Base-by-base conservation (phyloP, 2,113 vertebrate species). In the Azemiops feae region DNA sequence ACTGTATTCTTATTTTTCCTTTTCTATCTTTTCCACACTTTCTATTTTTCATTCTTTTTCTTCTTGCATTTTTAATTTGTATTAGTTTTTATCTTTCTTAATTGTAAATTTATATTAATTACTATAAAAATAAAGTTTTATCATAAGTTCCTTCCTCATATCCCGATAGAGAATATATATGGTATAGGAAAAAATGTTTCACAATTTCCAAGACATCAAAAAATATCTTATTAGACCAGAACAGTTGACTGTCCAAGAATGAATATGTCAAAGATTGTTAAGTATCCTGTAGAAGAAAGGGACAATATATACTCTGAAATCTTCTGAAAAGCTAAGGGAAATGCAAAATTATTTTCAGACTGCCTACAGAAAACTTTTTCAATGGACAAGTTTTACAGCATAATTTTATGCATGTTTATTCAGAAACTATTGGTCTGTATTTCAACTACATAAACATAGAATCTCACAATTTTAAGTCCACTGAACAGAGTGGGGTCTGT, bases 241-340 rank as follows among this genome's bases (percentile, higher is more conserved):
- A 34, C 64, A 39, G 69, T 34, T 81, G 34, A 27, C 14, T 30
- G 0, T 30, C 5, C 25, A 87, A 87, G 85, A 52, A 87, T 52
- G 23, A 87, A 30, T 39, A 14, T 47, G 23, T 30, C 85, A 87
- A 87, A 16, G 47, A 30, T 50, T 52, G 34, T 11, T 85, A 93
- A 93, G 1, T 8, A 92, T 93, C 64, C 25, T 0, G 0, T 9
- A 50, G 47, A 93, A 93, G 87, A 91, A 90, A 0, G 0, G 14
- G 55, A 93, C n/a, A 92, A 10, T 64, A 92, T 92, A 54, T n/a
- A 69, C 30, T 87, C 47, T 87, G 47, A 14, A 87, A 52, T 87
- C 3, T 58, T n/a, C 45, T 64, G 4, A n/a, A 47, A 90, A 50
- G n/a, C 20, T n/a, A 34, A 10, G 16, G 47, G n/a, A 74, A 90